Conservation (phyloP, 1,140 invertebrate genomes). For the Dufourea novaeangliae region DNA sequence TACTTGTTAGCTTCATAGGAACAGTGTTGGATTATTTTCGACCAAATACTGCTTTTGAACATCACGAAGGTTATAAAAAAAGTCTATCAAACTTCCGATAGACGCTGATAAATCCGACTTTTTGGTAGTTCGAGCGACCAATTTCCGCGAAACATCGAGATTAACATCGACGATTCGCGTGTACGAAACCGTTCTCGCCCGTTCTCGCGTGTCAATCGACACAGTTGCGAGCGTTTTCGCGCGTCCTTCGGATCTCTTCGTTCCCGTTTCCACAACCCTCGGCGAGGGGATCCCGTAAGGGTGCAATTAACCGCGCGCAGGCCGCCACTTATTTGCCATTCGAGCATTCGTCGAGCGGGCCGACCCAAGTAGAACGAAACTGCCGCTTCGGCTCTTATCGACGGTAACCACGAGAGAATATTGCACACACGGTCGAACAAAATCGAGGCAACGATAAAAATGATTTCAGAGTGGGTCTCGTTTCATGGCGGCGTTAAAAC, state of each 20-base stretch:
- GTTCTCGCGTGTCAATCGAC: not conserved
- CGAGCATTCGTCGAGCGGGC: not conserved
- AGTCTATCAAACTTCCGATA: not conserved
- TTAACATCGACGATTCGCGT: not conserved
- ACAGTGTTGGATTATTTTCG: no score
- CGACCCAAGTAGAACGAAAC: not conserved
- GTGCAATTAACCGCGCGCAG: slow-evolving; percentile 20
- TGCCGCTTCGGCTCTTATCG: slow-evolving; percentile 4
- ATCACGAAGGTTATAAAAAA: no score
- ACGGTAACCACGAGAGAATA: not conserved
- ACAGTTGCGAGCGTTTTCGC: not conserved
- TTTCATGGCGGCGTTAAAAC: no score
- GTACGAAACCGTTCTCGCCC: not conserved
- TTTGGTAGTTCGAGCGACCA: not conserved
- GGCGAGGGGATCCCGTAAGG: no score
- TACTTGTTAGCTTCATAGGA: no score
- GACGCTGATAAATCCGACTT: not conserved
- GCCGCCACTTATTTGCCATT: not conserved
- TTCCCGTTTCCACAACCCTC: slow-evolving; percentile 8
- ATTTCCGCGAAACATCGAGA: not conserved
- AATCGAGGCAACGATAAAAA: not conserved
- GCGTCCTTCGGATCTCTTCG: slow-evolving; percentile 1
- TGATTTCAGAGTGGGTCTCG: no score
- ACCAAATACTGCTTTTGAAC: no score
- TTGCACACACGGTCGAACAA: not conserved